Percentiles rank a stretch among this genome's conserved stretches.
phyloP scores from a whole-genome alignment of 2,797 vertebrate species.

The Champsocephalus esox region DNA sequence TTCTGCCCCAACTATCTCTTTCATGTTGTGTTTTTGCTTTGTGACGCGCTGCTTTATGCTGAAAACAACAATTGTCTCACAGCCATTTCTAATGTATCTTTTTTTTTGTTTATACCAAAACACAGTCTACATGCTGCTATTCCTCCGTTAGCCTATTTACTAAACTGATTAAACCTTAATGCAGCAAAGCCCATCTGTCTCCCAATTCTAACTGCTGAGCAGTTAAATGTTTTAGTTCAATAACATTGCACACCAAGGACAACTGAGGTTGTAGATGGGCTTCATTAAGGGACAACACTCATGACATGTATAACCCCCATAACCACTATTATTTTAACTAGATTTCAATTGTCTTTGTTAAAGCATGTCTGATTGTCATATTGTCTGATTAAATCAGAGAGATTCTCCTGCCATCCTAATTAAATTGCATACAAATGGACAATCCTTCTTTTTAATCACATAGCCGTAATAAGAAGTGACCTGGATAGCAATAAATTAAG shows the following conservation, averaged over 20 bases:
- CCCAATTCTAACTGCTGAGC: conserved; percentile 27
- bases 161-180: conserved; percentile 61
- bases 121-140: conserved; percentile 5
- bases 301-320: conserved; percentile 52
- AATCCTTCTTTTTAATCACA: conserved; percentile 68
- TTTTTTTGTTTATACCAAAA: conserved; percentile 19
- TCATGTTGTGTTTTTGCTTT: conserved; percentile 21
- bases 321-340: conserved; percentile 72
- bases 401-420: conserved; percentile 59
- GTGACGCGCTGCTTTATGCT: conserved; percentile 3
- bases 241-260: conserved; percentile 36
- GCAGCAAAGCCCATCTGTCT: conserved; percentile 52
- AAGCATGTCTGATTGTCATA: conserved; percentile 64
- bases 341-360: conserved; percentile 72
- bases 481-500: conserved; percentile 60
- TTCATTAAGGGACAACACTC: conserved; percentile 42
- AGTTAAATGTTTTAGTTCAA: conserved; percentile 54
- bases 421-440: conserved; percentile 64
- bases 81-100: neutral
- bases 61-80: conserved; percentile 11
- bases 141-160: conserved; percentile 29
- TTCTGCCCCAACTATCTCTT: conserved; percentile 16
- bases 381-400: conserved; percentile 67
- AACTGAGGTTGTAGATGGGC: conserved; percentile 39
- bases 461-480: conserved; percentile 59